A percentile compares a stretch with the other conserved stretches of the same genome.
Conservation (phyloP, 1,140 invertebrate species). For the Pissodes strobi region DNA sequence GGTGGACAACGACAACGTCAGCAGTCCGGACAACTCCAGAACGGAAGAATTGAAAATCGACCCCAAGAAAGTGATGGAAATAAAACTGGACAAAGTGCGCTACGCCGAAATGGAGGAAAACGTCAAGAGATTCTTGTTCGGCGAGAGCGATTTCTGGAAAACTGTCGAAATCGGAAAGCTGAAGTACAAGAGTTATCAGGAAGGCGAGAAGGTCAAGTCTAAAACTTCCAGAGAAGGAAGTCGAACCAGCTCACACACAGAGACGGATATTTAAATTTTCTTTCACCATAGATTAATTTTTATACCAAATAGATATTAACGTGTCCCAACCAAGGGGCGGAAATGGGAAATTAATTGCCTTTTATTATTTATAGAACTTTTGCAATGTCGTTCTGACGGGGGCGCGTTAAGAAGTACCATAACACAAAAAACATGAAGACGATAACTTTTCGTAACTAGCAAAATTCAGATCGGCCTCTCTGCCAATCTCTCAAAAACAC, state of each 20-base stretch:
- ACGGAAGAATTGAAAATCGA: conserved; percentile 26
- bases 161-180: conserved; percentile 48
- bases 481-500: too few species aligned
- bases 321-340: too few species aligned
- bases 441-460: too few species aligned
- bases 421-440: too few species aligned
- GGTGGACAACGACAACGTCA: conserved; percentile 37
- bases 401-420: too few species aligned
- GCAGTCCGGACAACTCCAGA: conserved; percentile 44
- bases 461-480: too few species aligned
- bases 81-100: conserved; percentile 45
- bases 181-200: conserved; percentile 42
- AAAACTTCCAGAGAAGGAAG: conserved; percentile 12
- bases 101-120: conserved; percentile 54
- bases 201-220: conserved; percentile 20
- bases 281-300: not conserved
- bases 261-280: conserved; percentile 45
- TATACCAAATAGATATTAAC: not conserved
- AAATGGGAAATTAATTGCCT: too few species aligned
- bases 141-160: conserved; percentile 51
- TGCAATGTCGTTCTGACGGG: too few species aligned
- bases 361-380: too few species aligned
- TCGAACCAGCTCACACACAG: conserved; percentile 39
- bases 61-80: conserved; percentile 42
- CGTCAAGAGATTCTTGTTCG: conserved; percentile 53